A percentile compares a stretch with the other conserved stretches of the same genome.
phyloP scores from a whole-genome alignment of 2,888 invertebrate species.

The Oligia fasciuncula region DNA sequence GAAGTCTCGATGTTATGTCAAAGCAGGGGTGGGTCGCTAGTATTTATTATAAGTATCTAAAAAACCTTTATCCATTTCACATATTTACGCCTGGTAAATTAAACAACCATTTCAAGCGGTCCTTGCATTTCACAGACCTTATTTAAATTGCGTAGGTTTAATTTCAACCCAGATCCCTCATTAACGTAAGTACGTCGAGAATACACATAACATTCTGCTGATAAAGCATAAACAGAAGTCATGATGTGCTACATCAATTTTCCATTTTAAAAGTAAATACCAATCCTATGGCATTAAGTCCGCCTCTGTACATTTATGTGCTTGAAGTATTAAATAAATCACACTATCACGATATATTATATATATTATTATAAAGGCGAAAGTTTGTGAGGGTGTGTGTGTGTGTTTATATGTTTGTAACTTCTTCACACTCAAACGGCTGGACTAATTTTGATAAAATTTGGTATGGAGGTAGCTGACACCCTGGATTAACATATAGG shows the following conservation, averaged over 20 bases:
- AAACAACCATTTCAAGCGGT: background rate
- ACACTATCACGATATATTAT: too few relatives aligned
- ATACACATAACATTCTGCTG: background rate
- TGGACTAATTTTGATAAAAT: too few relatives aligned
- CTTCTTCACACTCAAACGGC: too few relatives aligned
- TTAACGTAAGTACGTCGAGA: background rate
- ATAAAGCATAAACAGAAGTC: conserved; percentile 5
- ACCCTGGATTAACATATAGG: too few relatives aligned
- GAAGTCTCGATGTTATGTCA: background rate
- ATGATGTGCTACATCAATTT: background rate
- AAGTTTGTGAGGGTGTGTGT: too few relatives aligned
- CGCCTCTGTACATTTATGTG: too few relatives aligned
- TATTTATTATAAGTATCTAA: background rate
- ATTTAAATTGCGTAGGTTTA: conserved; percentile 19
- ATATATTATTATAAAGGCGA: too few relatives aligned
- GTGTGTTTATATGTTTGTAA: too few relatives aligned
- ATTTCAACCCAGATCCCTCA: conserved; percentile 21
- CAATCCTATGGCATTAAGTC: too few relatives aligned
- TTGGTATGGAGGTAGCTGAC: too few relatives aligned
- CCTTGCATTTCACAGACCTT: background rate
- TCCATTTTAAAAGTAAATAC: background rate
- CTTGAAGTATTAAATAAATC: too few relatives aligned
- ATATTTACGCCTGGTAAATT: background rate
- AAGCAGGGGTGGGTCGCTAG: background rate
- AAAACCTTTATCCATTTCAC: background rate